Conservation (phyloP, 37 sponge, comb jelly and placozoan species). For the Spongilla lacustris region DNA sequence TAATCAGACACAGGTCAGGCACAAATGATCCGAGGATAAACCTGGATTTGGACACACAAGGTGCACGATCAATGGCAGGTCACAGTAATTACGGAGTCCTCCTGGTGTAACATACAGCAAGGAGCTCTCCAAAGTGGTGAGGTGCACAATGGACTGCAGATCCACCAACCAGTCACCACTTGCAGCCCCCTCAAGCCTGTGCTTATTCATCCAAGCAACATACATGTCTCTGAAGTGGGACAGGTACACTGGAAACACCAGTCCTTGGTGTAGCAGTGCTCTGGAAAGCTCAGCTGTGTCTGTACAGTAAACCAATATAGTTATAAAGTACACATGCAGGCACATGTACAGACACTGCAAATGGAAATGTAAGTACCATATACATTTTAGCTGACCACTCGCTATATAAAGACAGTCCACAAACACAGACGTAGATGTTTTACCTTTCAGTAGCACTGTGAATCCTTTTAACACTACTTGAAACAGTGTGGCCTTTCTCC, state of each 20-base stretch:
- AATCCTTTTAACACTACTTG: background rate
- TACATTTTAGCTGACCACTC: background rate
- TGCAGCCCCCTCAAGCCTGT: background rate
- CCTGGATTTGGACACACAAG: background rate
- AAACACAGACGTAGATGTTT: background rate
- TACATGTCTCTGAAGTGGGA: constrained; percentile 21
- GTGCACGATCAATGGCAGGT: no score
- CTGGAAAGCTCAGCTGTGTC: background rate
- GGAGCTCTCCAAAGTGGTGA: background rate
- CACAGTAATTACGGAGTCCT: background rate
- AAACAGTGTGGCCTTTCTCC: background rate
- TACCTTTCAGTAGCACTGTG: background rate
- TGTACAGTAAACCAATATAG: background rate
- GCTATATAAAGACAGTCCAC: background rate
- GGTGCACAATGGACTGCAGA: background rate
- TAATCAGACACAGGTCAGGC: background rate
- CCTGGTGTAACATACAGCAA: background rate
- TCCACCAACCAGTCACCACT: background rate
- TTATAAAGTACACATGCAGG: background rate
- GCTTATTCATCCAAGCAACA: background rate
- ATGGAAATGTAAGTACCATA: background rate
- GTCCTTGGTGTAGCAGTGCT: background rate
- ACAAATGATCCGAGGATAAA: background rate
- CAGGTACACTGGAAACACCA: constrained; percentile 21
- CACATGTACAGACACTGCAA: background rate